Evolutionary conservation across 2,797 vertebrate genomes (phyloP).

Genomic region (Periparus ater): DNA sequence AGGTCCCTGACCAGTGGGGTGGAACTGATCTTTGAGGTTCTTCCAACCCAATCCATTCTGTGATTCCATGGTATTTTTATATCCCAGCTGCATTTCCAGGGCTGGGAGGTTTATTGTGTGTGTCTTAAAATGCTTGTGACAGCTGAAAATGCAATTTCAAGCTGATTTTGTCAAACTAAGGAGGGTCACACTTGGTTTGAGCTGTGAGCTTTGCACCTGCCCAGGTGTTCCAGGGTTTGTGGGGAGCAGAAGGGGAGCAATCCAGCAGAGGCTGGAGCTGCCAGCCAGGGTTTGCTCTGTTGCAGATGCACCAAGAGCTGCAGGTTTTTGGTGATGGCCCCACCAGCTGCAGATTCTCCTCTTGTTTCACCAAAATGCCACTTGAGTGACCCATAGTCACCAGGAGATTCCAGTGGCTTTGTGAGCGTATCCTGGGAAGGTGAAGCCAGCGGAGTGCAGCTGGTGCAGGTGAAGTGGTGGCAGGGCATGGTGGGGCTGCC

Average conservation of each 20-base stretch:
- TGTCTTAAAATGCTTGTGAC: accelerated
- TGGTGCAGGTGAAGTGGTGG: neutral
- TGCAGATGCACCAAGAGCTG: neutral
- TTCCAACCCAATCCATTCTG: no score
- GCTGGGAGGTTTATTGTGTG: neutral
- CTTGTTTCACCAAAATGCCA: neutral
- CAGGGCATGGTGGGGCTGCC: neutral
- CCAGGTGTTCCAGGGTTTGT: accelerated
- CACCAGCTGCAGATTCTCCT: neutral
- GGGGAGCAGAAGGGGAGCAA: neutral
- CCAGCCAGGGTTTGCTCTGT: neutral
- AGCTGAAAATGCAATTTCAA: neutral
- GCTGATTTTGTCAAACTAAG: neutral
- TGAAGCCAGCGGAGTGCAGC: accelerated
- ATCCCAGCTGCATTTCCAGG: neutral
- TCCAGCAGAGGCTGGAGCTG: accelerated
- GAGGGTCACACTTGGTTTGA: neutral
- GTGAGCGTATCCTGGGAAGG: neutral
- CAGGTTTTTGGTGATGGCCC: no score
- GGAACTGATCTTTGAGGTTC: neutral
- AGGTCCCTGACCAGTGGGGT: neutral
- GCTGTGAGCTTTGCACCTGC: neutral
- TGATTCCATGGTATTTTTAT: neutral
- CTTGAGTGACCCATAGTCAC: no score
- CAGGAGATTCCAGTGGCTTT: accelerated